A percentile compares a stretch with the other conserved stretches of the same genome.
phyloP scores from a whole-genome alignment of 2,888 invertebrate genomes.

The Rhamphomyia laevipes region DNA sequence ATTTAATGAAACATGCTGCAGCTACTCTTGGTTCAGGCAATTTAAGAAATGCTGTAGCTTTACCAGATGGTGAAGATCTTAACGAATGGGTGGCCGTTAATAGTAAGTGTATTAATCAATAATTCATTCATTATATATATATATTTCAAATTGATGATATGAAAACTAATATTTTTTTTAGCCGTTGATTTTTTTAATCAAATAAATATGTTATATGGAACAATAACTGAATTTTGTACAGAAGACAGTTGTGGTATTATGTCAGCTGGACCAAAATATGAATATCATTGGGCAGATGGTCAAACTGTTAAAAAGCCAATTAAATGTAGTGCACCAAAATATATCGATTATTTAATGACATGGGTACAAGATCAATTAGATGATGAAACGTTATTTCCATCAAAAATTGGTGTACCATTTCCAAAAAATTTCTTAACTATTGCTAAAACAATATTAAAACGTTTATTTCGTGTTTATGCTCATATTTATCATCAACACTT shows the following conservation, averaged over 20 bases:
- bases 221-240: constrained; percentile 98
- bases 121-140: neutral
- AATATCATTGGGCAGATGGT: constrained; percentile 99
- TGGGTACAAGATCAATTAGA: constrained; percentile 99
- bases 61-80: constrained; percentile 97
- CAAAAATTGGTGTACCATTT: constrained; percentile 97
- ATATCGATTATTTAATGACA: constrained; percentile 98
- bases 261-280: constrained; percentile 98
- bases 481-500: constrained; percentile 99
- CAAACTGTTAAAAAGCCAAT: constrained; percentile 97
- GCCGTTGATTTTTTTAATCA: constrained; percentile 99
- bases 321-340: constrained; percentile 97
- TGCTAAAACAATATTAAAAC: constrained; percentile 95
- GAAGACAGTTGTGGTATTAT: constrained; percentile 95
- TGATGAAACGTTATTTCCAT: constrained; percentile 95
- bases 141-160: neutral
- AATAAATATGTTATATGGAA: constrained; percentile 99
- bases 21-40: constrained; percentile 97
- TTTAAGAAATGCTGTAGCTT: constrained; percentile 85
- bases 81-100: constrained; percentile 99
- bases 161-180: constrained; percentile 32
- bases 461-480: constrained; percentile 96
- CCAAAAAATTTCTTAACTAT: constrained; percentile 94
- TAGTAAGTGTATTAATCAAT: constrained; percentile 54
- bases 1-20: constrained; percentile 98